Conservation (phyloP, 2,113 vertebrate genomes). For the Parus major region DNA sequence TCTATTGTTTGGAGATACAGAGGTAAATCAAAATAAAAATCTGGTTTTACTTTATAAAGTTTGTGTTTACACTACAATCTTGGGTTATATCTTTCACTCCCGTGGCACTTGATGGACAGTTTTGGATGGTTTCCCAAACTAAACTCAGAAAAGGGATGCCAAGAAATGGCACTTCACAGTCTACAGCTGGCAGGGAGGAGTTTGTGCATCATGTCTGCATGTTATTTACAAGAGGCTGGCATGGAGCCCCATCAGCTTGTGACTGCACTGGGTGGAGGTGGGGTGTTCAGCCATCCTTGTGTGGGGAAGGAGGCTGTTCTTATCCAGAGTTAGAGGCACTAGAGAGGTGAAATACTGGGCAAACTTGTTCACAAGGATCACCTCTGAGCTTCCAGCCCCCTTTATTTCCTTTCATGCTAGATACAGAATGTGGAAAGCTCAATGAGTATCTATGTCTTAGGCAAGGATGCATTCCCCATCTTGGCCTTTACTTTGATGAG, state of each 20-base stretch:
- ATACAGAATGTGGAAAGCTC: neutral
- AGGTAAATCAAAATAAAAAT: neutral
- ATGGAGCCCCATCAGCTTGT: neutral
- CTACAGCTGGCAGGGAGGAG: neutral
- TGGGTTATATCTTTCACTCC: neutral
- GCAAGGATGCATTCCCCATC: neutral
- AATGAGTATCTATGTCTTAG: neutral
- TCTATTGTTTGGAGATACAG: neutral
- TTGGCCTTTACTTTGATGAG: neutral
- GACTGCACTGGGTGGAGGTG: rapidly evolving
- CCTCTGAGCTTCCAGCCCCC: neutral
- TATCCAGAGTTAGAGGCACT: neutral
- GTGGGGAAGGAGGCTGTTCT: neutral
- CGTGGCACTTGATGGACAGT: neutral
- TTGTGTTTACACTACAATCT: neutral
- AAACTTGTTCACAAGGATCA: neutral
- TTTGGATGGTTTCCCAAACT: neutral
- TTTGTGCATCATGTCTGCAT: neutral
- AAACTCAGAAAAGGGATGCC: neutral
- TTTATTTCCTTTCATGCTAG: neutral
- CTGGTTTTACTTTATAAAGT: neutral
- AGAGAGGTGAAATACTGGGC: neutral
- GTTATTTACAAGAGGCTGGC: neutral
- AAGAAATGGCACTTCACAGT: neutral
- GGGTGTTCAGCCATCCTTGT: neutral